These are phyloP conservation scores for Pseudomyrmex flavicornis DNA, from an alignment of 1,140 invertebrate genomes.

Conservation along the genomic window DNA sequence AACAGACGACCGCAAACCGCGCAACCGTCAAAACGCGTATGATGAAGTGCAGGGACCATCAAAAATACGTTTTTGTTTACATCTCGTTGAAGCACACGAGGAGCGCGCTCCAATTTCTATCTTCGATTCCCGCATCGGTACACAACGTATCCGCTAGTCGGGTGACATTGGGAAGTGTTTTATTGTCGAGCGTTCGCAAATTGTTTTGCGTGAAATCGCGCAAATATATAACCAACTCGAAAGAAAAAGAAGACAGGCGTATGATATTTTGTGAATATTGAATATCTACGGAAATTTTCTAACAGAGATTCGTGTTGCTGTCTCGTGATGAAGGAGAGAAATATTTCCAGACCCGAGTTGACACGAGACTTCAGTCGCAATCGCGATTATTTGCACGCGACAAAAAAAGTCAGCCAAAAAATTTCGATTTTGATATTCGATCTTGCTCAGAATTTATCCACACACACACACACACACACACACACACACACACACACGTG, in stretches of 20 bases:
- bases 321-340: conserved; percentile 20
- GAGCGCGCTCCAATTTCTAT: conserved; percentile 30
- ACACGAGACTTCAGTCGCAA: neutral
- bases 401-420: too few species aligned
- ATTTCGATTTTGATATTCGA: too few species aligned
- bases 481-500: neutral
- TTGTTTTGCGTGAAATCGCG: conserved; percentile 10
- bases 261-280: neutral
- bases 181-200: neutral
- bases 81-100: conserved; percentile 37
- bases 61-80: conserved; percentile 37
- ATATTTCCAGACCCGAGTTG: conserved; percentile 4
- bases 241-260: too few species aligned
- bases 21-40: neutral
- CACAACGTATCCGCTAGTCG: conserved; percentile 18
- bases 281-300: neutral
- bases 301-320: neutral
- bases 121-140: conserved; percentile 16
- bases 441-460: too few species aligned
- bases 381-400: neutral
- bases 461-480: neutral
- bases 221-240: neutral
- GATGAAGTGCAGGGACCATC: neutral
- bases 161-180: conserved; percentile 16
- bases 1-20: conserved; percentile 44